These are phyloP conservation scores for Galagoides demidoff DNA, from an alignment of 2,797 vertebrate genomes.

Conservation along the genomic window DNA sequence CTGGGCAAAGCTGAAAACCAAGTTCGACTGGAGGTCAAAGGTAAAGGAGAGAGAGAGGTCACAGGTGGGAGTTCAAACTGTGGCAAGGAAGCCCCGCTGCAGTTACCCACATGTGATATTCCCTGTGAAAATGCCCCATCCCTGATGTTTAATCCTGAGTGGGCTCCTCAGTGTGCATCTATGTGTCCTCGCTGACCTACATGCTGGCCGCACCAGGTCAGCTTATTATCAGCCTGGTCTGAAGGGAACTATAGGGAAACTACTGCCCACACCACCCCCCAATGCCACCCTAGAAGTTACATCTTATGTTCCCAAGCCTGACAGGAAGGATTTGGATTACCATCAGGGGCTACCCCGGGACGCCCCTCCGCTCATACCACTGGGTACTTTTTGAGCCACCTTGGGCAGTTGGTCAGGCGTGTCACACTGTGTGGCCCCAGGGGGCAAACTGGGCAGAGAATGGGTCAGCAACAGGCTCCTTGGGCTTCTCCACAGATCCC, in stretches of 20 bases:
- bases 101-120: fast-evolving
- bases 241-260: not conserved
- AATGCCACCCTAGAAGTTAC: not conserved
- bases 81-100: not conserved
- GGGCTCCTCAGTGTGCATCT: not conserved
- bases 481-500: slow-evolving; percentile 87
- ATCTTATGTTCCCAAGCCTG: not conserved
- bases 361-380: not conserved
- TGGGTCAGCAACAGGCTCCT: not conserved
- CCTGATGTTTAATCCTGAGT: not conserved
- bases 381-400: not conserved
- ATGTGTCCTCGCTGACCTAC: not conserved
- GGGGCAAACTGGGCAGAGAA: not conserved
- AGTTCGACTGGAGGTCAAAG: slow-evolving; percentile 98
- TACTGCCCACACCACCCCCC: not conserved
- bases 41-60: slow-evolving; percentile 84
- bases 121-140: not conserved
- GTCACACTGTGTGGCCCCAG: fast-evolving
- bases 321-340: not conserved
- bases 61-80: not conserved
- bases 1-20: slow-evolving; percentile 94
- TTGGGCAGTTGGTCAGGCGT: fast-evolving
- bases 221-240: not conserved
- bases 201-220: not conserved
- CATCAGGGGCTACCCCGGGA: not conserved